phyloP scores from a whole-genome alignment of 2,113 vertebrate species.

The Larimichthys polyactis region DNA sequence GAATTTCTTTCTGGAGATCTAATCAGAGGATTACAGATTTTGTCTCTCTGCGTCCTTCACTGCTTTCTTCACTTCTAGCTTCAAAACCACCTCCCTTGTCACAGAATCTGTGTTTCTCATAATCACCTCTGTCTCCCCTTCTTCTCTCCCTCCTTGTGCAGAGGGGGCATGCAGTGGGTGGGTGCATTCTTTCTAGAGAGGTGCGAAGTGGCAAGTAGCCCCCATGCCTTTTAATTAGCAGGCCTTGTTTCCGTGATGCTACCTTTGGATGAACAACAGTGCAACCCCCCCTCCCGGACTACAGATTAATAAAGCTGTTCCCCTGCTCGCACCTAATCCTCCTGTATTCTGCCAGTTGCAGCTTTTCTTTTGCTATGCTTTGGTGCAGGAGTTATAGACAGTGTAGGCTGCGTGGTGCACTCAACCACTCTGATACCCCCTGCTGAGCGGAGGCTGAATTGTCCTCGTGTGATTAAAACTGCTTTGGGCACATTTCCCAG shows the following conservation, averaged over 20 bases:
- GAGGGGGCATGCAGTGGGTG: slow-evolving; percentile 82
- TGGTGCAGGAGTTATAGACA: slow-evolving; percentile 32
- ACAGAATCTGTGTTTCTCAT: slow-evolving; percentile 32
- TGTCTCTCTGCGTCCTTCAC: slow-evolving; percentile 18
- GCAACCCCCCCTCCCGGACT: slow-evolving; percentile 59
- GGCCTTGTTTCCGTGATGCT: slow-evolving; percentile 81
- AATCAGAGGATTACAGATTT: slow-evolving; percentile 65
- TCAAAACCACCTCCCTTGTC: slow-evolving; percentile 28
- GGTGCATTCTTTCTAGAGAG: slow-evolving; percentile 84
- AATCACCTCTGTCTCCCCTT: slow-evolving; percentile 39
- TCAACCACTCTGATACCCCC: slow-evolving; percentile 25
- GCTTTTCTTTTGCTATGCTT: slow-evolving; percentile 57
- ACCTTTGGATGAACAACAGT: slow-evolving; percentile 82
- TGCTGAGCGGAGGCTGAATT: slow-evolving; percentile 47
- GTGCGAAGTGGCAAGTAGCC: slow-evolving; percentile 88
- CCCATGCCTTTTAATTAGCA: slow-evolving; percentile 71
- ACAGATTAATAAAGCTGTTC: slow-evolving; percentile 71
- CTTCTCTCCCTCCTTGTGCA: slow-evolving; percentile 57
- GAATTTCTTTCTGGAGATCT: slow-evolving; percentile 34
- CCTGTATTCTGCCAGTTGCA: slow-evolving; percentile 59
- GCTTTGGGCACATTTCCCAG: slow-evolving; percentile 64
- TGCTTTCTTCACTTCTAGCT: slow-evolving; percentile 17
- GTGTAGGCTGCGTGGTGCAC: slow-evolving; percentile 34
- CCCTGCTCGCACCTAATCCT: slow-evolving; percentile 70
- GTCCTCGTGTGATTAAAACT: slow-evolving; percentile 62